phyloP scores from a whole-genome alignment of 2,797 vertebrate species.

The Protosalanx chinensis region DNA sequence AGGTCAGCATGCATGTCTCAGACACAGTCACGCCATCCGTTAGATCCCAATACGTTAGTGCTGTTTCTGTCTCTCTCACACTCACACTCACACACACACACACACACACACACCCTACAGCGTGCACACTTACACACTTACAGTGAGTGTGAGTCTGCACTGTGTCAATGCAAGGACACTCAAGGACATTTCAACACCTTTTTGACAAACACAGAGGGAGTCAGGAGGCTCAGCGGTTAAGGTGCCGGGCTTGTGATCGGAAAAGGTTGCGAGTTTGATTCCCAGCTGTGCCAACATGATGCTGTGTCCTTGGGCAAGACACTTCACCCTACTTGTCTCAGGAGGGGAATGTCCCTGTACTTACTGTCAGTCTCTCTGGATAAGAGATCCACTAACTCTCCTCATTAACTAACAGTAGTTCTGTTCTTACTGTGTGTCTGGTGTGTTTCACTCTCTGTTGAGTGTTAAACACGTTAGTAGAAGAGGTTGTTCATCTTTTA shows the following conservation, averaged over 20 bases:
- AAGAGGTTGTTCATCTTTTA: too few species aligned
- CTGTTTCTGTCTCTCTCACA: slow-evolving; percentile 18
- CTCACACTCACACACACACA: background rate
- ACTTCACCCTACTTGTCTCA: too few species aligned
- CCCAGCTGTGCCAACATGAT: too few species aligned
- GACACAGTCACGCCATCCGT: slow-evolving; percentile 4
- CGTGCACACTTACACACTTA: slow-evolving; percentile 4
- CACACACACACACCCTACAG: background rate
- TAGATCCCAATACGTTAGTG: background rate
- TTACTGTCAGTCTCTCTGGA: too few species aligned
- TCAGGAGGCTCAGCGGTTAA: too few species aligned
- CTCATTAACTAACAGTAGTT: background rate
- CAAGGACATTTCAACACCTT: slow-evolving; percentile 64
- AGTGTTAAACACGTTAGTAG: background rate
- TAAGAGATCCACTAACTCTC: too few species aligned
- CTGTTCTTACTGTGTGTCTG: background rate
- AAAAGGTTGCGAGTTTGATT: too few species aligned
- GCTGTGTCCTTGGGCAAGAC: too few species aligned
- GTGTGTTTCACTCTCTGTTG: background rate
- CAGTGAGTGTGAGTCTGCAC: background rate
- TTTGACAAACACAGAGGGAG: slow-evolving; percentile 18
- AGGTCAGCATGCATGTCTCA: background rate
- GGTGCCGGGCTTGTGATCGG: too few species aligned
- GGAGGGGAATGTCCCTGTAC: too few species aligned
- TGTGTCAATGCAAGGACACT: slow-evolving; percentile 53